Conservation (phyloP, 2,888 invertebrate species). For the Drosophila subsilvestris region DNA sequence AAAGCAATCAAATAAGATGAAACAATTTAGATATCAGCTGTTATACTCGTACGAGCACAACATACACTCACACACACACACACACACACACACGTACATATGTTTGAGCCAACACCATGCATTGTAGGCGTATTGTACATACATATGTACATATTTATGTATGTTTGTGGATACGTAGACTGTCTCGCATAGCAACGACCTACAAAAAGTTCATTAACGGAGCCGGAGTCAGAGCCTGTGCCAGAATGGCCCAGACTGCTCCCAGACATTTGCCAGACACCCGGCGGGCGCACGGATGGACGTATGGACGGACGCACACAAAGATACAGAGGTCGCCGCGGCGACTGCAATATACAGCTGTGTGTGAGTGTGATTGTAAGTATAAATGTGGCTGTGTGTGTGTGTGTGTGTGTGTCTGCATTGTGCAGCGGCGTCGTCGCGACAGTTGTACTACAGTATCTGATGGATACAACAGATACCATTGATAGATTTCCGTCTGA, state of each 20-base stretch:
- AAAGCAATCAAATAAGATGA: conserved; percentile 61
- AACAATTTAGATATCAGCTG: conserved; percentile 59
- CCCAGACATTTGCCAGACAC: conserved; percentile 80
- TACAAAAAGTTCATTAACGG: conserved; percentile 84
- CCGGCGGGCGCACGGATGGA: conserved; percentile 55
- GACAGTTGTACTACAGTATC: conserved; percentile 55
- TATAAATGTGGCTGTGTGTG: conserved; percentile 31
- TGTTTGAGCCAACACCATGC: conserved; percentile 6
- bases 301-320: conserved; percentile 35
- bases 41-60: conserved; percentile 9
- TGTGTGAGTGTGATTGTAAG: conserved; percentile 48
- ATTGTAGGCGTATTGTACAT: neutral
- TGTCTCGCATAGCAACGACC: conserved; percentile 83
- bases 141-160: neutral
- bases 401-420: conserved; percentile 36
- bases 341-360: conserved; percentile 58
- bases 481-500: conserved; percentile 32
- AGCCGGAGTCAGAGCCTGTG: conserved; percentile 25
- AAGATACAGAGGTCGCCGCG: conserved; percentile 41
- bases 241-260: conserved; percentile 84
- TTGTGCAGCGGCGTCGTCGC: conserved; percentile 28
- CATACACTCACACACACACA: conserved; percentile 23
- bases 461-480: conserved; percentile 49
- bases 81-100: conserved; percentile 11
- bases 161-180: conserved; percentile 40